A percentile compares a stretch with the other conserved stretches of the same genome.
Evolutionary conservation across 1,140 invertebrate genomes (phyloP).

Genomic region (Bicyclus anynana): DNA sequence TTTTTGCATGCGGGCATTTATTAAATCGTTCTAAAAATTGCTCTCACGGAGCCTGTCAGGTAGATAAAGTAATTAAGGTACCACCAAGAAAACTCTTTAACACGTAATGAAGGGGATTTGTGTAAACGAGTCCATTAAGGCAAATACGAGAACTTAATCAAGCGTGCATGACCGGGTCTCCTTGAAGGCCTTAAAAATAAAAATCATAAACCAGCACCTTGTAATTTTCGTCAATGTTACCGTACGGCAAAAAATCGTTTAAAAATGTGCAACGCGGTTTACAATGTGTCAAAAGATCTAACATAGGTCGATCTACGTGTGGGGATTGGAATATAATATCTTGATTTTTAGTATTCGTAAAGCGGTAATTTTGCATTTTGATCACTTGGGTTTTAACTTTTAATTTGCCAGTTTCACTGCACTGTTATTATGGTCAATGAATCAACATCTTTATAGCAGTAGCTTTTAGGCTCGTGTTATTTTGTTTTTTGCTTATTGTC

Average conservation of each 20-base stretch:
- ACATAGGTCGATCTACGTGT: background rate
- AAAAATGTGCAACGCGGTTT: background rate
- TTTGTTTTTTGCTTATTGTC: constrained; percentile 41
- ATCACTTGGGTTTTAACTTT: background rate
- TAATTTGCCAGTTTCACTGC: background rate
- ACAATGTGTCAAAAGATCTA: constrained; percentile 8
- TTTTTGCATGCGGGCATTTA: constrained; percentile 43
- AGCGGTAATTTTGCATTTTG: constrained; percentile 1
- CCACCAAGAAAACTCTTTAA: constrained; percentile 38
- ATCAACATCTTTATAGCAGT: constrained; percentile 57
- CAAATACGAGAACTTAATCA: constrained; percentile 43
- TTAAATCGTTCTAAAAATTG: constrained; percentile 48
- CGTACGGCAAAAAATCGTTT: constrained; percentile 7
- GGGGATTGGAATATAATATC: background rate
- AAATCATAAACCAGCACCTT: constrained; percentile 10
- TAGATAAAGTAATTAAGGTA: constrained; percentile 56
- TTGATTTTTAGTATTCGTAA: background rate
- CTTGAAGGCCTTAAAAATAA: constrained; percentile 18
- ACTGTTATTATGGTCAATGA: constrained; percentile 9
- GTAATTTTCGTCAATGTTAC: constrained; percentile 16
- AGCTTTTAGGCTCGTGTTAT: constrained; percentile 38
- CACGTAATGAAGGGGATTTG: constrained; percentile 50
- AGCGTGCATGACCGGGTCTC: constrained; percentile 22
- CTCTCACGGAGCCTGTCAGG: constrained; percentile 34
- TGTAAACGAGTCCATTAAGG: constrained; percentile 56